Conservation (phyloP, 2,888 invertebrate species). For the Parnassius orleans region DNA sequence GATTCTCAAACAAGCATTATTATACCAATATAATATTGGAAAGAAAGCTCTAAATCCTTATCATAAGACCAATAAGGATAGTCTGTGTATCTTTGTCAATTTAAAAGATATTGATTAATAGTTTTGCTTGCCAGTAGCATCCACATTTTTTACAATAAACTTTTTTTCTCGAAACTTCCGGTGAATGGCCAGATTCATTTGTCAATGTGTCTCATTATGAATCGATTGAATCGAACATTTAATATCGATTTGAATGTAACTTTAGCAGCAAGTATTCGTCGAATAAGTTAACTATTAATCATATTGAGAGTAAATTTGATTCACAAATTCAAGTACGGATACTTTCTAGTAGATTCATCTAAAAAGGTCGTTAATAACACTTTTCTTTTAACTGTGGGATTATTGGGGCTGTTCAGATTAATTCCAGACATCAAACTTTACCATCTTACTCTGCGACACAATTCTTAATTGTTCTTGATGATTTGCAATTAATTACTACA, state of each 20-base stretch:
- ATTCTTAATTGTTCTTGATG: too few species aligned
- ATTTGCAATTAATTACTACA: too few species aligned
- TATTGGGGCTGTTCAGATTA: too few species aligned
- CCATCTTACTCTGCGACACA: too few species aligned
- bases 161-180: slow-evolving; percentile 50
- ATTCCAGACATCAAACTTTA: too few species aligned
- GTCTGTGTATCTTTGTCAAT: slow-evolving; percentile 36
- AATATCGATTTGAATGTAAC: slow-evolving; percentile 55
- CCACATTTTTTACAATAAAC: slow-evolving; percentile 27
- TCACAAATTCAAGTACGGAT: too few species aligned
- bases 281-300: too few species aligned
- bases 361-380: too few species aligned
- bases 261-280: not conserved
- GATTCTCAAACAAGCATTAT: slow-evolving; percentile 8
- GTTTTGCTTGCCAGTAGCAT: slow-evolving; percentile 63
- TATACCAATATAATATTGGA: slow-evolving; percentile 9
- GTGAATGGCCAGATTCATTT: slow-evolving; percentile 56
- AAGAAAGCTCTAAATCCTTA: slow-evolving; percentile 19
- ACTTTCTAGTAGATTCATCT: too few species aligned
- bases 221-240: slow-evolving; percentile 50
- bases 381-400: too few species aligned
- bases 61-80: slow-evolving; percentile 24
- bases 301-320: too few species aligned
- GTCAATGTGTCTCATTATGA: slow-evolving; percentile 56
- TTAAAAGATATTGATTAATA: slow-evolving; percentile 68